Evolutionary conservation across 2,888 invertebrate genomes (phyloP).

Genomic region (Timandra comae): DNA sequence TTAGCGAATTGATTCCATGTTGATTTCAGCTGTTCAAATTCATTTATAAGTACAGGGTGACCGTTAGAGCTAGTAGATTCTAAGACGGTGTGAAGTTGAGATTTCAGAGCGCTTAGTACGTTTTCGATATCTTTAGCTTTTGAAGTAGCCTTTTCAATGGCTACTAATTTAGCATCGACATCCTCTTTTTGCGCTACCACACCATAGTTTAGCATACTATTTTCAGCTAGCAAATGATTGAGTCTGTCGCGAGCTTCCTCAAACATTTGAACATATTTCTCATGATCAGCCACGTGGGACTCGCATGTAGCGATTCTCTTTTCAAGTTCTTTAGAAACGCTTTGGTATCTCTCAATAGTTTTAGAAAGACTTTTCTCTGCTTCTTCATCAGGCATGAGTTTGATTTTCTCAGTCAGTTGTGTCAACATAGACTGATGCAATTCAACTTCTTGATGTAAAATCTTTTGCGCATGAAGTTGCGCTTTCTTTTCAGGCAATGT

Average conservation of each 20-base stretch:
- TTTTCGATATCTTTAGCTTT: constrained; percentile 85
- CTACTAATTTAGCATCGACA: constrained; percentile 83
- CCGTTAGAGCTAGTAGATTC: constrained; percentile 86
- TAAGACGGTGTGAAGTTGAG: constrained; percentile 83
- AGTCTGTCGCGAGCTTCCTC: constrained; percentile 91
- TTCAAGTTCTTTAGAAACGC: constrained; percentile 80
- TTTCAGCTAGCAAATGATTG: constrained; percentile 86
- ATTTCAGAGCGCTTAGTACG: constrained; percentile 81
- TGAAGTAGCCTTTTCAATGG: constrained; percentile 84
- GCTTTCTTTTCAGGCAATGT: constrained; percentile 93
- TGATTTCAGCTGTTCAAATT: constrained; percentile 83
- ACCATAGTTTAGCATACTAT: constrained; percentile 85
- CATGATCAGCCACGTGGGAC: constrained; percentile 86
- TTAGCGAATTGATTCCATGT: constrained; percentile 86
- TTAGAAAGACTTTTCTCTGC: constrained; percentile 84
- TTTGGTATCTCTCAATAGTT: constrained; percentile 83
- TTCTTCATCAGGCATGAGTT: constrained; percentile 86
- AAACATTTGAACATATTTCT: constrained; percentile 86
- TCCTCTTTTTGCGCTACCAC: constrained; percentile 87
- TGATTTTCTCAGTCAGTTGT: constrained; percentile 89
- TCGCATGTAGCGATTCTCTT: constrained; percentile 81
- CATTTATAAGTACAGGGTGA: constrained; percentile 83
- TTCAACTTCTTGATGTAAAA: constrained; percentile 89
- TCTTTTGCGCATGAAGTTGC: constrained; percentile 87
- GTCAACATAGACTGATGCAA: constrained; percentile 90